A percentile compares a stretch with the other conserved stretches of the same genome.
phyloP scores from a whole-genome alignment of 1,140 invertebrate species.

The Sitophilus oryzae region DNA sequence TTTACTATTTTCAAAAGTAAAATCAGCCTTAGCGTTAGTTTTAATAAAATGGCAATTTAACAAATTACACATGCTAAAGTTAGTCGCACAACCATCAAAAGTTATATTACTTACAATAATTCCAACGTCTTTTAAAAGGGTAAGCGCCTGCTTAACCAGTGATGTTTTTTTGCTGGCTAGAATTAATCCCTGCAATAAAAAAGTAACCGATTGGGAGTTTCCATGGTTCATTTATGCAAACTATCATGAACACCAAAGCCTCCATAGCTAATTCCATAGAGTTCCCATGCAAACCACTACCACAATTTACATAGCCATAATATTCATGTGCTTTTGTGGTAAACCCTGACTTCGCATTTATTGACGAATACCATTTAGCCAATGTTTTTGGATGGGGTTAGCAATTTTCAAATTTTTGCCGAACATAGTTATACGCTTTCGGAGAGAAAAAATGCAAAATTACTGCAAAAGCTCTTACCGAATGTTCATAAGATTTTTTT shows the following conservation, averaged over 20 bases:
- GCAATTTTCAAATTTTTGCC: constrained; percentile 35
- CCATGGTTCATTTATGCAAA: constrained; percentile 14
- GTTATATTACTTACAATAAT: constrained; percentile 8
- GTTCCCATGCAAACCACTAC: constrained; percentile 9
- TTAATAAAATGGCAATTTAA: constrained; percentile 7
- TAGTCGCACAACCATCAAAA: constrained; percentile 8
- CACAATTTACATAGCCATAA: constrained; percentile 19
- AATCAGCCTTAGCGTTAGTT: background rate
- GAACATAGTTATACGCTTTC: constrained; percentile 39
- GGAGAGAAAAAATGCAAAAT: constrained; percentile 40
- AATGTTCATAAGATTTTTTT: constrained; percentile 6
- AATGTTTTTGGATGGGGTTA: constrained; percentile 39
- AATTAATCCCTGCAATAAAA: constrained; percentile 10
- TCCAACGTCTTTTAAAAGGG: constrained; percentile 6
- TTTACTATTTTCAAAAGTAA: constrained; percentile 8
- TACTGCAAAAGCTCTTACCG: constrained; percentile 35
- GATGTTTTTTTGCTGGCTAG: constrained; percentile 11
- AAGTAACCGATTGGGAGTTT: constrained; percentile 17
- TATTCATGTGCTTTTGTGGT: constrained; percentile 17
- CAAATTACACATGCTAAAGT: constrained; percentile 12
- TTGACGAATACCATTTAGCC: constrained; percentile 35
- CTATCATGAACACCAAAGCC: constrained; percentile 15
- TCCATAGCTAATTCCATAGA: constrained; percentile 9
- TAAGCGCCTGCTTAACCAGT: constrained; percentile 3
- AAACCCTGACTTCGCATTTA: constrained; percentile 28